phyloP scores from a whole-genome alignment of 2,113 vertebrate genomes.

The Stegostoma tigrinum region DNA sequence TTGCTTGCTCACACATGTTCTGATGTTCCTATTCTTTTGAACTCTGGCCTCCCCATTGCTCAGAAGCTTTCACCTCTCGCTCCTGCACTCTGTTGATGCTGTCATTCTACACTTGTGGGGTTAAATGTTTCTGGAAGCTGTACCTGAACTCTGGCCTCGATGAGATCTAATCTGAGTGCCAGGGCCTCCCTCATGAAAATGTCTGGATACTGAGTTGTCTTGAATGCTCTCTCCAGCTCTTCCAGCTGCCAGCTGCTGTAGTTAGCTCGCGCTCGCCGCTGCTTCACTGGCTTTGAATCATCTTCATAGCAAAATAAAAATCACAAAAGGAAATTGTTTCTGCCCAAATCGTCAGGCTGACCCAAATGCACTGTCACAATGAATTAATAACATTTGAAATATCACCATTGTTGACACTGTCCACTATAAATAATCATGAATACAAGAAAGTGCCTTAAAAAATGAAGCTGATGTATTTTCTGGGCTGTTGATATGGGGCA shows the following conservation, averaged over 20 bases:
- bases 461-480: not conserved
- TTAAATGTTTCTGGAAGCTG: not conserved
- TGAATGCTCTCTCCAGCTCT: constrained; percentile 72
- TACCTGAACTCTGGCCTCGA: constrained; percentile 73
- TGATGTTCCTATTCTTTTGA: not conserved
- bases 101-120: too few species aligned
- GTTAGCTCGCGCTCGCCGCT: constrained; percentile 71
- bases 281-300: constrained; percentile 70
- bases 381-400: not conserved
- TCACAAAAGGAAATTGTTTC: constrained; percentile 25
- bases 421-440: too few species aligned
- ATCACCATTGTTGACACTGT: not conserved
- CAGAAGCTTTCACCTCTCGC: not conserved
- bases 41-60: not conserved
- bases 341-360: not conserved
- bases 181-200: constrained; percentile 75
- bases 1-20: too few species aligned
- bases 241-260: constrained; percentile 80
- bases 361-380: not conserved
- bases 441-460: not conserved
- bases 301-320: constrained; percentile 58
- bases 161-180: constrained; percentile 70
- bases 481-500: not conserved
- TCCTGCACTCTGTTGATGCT: not conserved
- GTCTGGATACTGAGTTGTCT: constrained; percentile 72